Percentiles rank a stretch among this genome's conserved stretches.
These are phyloP conservation scores for Epicauta chinensis DNA, from an alignment of 1,140 invertebrate species.

Conservation along the genomic window DNA sequence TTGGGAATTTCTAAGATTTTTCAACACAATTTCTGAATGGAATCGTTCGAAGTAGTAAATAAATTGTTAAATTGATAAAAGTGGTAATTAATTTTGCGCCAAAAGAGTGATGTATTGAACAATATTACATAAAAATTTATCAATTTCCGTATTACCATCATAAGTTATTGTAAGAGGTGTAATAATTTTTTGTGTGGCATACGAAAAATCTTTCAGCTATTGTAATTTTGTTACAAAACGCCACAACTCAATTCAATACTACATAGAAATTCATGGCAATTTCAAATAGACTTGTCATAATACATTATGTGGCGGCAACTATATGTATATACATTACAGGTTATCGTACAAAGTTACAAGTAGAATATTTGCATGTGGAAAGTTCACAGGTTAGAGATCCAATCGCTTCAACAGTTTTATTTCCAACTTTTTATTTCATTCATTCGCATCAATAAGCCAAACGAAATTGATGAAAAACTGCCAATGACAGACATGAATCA, in stretches of 20 bases:
- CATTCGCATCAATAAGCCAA: neutral
- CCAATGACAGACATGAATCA: too few species aligned
- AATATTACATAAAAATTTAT: too few species aligned
- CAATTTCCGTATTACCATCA: too few species aligned
- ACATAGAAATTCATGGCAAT: neutral
- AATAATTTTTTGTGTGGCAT: neutral
- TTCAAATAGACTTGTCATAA: slow-evolving; percentile 36
- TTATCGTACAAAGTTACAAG: slow-evolving; percentile 32
- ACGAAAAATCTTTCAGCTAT: neutral
- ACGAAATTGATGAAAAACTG: too few species aligned
- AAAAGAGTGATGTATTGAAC: too few species aligned
- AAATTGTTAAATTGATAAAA: too few species aligned
- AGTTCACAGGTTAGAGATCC: slow-evolving; percentile 31
- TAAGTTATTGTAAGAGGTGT: too few species aligned
- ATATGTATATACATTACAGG: slow-evolving; percentile 28
- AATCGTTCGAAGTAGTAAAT: too few species aligned
- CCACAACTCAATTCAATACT: too few species aligned
- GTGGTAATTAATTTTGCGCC: neutral
- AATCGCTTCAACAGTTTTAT: neutral
- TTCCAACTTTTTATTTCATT: neutral
- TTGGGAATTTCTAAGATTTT: too few species aligned
- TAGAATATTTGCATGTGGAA: slow-evolving; percentile 35
- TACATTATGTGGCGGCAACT: slow-evolving; percentile 26
- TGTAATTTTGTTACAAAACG: neutral
- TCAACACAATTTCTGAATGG: too few species aligned